Percentiles rank a stretch among this genome's conserved stretches.
Conservation (phyloP, 2,888 invertebrate genomes). For the Tineola bisselliella region DNA sequence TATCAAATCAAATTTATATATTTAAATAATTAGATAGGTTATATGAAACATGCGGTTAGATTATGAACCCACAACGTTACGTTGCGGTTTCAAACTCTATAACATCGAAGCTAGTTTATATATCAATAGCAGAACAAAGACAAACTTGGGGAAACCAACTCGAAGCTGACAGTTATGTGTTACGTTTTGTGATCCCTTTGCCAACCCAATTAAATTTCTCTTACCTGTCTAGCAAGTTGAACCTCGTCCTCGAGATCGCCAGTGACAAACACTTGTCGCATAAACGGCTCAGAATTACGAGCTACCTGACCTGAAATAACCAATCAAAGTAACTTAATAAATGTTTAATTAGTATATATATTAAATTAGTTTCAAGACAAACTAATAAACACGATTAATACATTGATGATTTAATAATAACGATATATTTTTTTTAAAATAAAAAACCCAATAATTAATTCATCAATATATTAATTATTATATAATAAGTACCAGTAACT, state of each 20-base stretch:
- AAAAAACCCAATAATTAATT: too few relatives aligned
- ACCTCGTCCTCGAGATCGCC: conserved; percentile 71
- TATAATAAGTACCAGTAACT: too few relatives aligned
- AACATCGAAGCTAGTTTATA: conserved; percentile 15
- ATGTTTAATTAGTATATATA: conserved; percentile 15
- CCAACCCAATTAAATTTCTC: conserved; percentile 16
- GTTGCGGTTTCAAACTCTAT: conserved; percentile 50
- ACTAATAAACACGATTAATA: conserved; percentile 18
- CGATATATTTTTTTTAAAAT: too few relatives aligned
- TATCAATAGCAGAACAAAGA: not conserved
- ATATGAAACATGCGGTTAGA: not conserved
- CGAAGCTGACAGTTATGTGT: too few relatives aligned
- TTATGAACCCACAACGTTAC: not conserved
- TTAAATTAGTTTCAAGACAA: conserved; percentile 31
- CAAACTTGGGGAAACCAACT: too few relatives aligned
- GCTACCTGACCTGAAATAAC: conserved; percentile 80
- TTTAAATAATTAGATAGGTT: not conserved
- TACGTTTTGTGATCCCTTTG: too few relatives aligned
- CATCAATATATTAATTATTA: too few relatives aligned
- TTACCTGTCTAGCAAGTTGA: conserved; percentile 75
- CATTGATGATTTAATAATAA: too few relatives aligned
- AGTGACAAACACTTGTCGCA: conserved; percentile 92
- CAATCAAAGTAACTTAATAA: conserved; percentile 34
- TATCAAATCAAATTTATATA: too few relatives aligned
- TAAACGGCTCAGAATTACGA: conserved; percentile 92